phyloP scores from a whole-genome alignment of 2,113 vertebrate genomes.

The Xyrauchen texanus region DNA sequence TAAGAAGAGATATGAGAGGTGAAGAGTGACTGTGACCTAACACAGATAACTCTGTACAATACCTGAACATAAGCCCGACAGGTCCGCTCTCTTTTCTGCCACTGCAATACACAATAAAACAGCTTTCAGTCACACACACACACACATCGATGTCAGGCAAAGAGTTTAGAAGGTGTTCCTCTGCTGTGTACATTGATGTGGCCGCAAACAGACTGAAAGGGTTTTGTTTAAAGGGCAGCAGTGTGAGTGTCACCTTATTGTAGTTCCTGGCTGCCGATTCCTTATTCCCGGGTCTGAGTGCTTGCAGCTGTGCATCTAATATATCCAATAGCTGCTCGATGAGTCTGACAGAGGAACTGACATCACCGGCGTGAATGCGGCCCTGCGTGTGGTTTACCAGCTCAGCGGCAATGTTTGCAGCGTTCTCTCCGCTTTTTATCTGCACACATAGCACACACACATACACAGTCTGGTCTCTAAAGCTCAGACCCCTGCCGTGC shows the following conservation, averaged over 20 bases:
- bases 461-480: slow-evolving; percentile 36
- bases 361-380: slow-evolving; percentile 90
- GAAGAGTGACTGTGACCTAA: neutral
- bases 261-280: slow-evolving; percentile 89
- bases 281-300: slow-evolving; percentile 86
- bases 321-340: slow-evolving; percentile 94
- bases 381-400: slow-evolving; percentile 89
- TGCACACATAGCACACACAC: slow-evolving; percentile 59
- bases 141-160: neutral
- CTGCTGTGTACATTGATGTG: slow-evolving; percentile 13
- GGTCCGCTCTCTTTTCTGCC: slow-evolving; percentile 89
- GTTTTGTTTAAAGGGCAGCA: slow-evolving; percentile 37
- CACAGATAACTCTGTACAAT: slow-evolving; percentile 44
- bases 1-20: slow-evolving; percentile 44
- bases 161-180: slow-evolving; percentile 14
- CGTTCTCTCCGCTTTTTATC: slow-evolving; percentile 96
- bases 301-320: slow-evolving; percentile 90
- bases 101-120: slow-evolving; percentile 70
- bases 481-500: slow-evolving; percentile 23
- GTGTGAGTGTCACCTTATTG: slow-evolving; percentile 80
- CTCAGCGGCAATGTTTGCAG: slow-evolving; percentile 90
- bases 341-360: slow-evolving; percentile 89
- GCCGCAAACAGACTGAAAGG: slow-evolving; percentile 18
- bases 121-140: slow-evolving; percentile 25
- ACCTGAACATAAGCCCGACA: slow-evolving; percentile 94